Conservation (phyloP, 2,113 vertebrate genomes). For the Perognathus longimembris region DNA sequence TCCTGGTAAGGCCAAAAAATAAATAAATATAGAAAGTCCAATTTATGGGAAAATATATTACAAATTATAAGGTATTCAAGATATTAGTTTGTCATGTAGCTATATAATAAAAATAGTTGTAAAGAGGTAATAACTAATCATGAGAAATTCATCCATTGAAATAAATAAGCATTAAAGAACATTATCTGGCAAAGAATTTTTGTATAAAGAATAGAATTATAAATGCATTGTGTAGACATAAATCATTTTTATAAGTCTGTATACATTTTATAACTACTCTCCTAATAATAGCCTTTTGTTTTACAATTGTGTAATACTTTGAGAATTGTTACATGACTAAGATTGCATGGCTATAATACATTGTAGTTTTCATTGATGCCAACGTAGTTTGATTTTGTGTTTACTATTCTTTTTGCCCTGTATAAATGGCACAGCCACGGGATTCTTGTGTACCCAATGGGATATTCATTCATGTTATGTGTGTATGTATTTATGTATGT, state of each 20-base stretch:
- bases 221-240: constrained; percentile 1
- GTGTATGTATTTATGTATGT: no score
- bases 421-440: neutral
- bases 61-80: neutral
- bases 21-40: neutral
- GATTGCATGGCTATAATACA: neutral
- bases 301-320: neutral
- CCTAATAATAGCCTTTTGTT: neutral
- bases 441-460: neutral
- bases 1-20: no score
- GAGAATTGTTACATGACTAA: neutral
- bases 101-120: neutral
- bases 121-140: constrained; percentile 21
- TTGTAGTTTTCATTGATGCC: neutral
- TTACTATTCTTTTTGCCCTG: neutral
- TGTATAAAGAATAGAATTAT: neutral
- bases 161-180: neutral
- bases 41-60: neutral
- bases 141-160: constrained; percentile 2
- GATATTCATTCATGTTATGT: no score
- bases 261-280: constrained; percentile 22
- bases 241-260: neutral
- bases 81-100: neutral
- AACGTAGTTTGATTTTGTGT: constrained; percentile 34
- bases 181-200: constrained; percentile 12